Evolutionary conservation across 2,797 vertebrate species (phyloP).

Genomic region (Rallus crepitans): DNA sequence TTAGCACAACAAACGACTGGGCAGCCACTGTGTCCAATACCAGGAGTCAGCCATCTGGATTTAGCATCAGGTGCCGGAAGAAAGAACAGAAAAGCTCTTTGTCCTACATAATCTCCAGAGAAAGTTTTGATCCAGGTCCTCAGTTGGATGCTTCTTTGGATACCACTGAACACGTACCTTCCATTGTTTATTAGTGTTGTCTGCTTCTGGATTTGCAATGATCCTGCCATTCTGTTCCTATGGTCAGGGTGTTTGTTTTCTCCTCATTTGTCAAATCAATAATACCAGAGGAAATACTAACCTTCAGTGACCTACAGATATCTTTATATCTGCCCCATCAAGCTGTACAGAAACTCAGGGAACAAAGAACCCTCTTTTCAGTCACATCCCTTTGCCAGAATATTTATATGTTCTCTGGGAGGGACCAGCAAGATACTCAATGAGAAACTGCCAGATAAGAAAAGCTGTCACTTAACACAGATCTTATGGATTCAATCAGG

Average conservation of each 20-base stretch:
- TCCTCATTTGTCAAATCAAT: constrained; percentile 31
- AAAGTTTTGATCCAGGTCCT: constrained; percentile 12
- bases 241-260: constrained; percentile 19
- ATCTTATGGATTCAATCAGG: background rate
- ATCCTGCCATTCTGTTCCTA: constrained; percentile 5
- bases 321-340: constrained; percentile 32
- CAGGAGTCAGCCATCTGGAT: constrained; percentile 28
- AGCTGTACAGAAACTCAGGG: background rate
- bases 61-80: constrained; percentile 31
- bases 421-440: background rate
- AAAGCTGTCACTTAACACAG: constrained; percentile 3
- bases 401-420: constrained; percentile 44
- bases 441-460: constrained; percentile 19
- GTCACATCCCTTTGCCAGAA: constrained; percentile 18
- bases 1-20: constrained; percentile 29
- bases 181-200: background rate
- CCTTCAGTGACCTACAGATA: constrained; percentile 35
- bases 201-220: constrained; percentile 37
- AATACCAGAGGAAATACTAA: constrained; percentile 18
- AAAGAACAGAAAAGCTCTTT: constrained; percentile 35
- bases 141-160: background rate
- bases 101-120: constrained; percentile 14
- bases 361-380: constrained; percentile 57
- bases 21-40: background rate
- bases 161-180: background rate